A percentile compares a stretch with the other conserved stretches of the same genome.
Conservation (phyloP, 2,797 vertebrate genomes). For the Smutsia temminckii region DNA sequence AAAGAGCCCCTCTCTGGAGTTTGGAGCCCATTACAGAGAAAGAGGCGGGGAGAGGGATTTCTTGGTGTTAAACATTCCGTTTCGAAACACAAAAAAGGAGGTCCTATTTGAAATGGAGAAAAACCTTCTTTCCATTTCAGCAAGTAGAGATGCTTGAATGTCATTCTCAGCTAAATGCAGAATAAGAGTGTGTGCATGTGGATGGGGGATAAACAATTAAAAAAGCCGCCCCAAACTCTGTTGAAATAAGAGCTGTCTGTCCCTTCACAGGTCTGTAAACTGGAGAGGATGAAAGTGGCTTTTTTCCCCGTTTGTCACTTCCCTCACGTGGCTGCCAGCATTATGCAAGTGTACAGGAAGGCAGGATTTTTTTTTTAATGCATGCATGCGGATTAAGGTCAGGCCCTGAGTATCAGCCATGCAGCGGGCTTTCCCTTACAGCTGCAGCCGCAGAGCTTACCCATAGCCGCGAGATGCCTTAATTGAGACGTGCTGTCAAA, state of each 20-base stretch:
- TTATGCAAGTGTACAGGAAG: conserved; percentile 85
- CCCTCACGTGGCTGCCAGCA: conserved; percentile 86
- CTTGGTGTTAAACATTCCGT: conserved; percentile 80
- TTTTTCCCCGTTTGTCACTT: conserved; percentile 86
- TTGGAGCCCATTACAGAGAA: conserved; percentile 73
- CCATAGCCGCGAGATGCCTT: conserved; percentile 88
- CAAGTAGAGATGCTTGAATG: conserved; percentile 82
- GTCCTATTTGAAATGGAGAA: conserved; percentile 75
- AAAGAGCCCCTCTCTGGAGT: conserved; percentile 66
- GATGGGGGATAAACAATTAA: conserved; percentile 84
- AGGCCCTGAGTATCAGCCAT: conserved; percentile 88
- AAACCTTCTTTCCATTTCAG: conserved; percentile 80
- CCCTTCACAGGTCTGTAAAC: conserved; percentile 84
- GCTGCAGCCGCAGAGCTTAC: conserved; percentile 85
- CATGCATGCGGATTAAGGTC: conserved; percentile 87
- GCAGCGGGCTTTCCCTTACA: conserved; percentile 87
- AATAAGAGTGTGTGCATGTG: conserved; percentile 70
- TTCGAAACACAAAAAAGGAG: conserved; percentile 77
- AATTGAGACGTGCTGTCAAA: conserved; percentile 99
- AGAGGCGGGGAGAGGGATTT: conserved; percentile 73
- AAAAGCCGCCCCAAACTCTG: conserved; percentile 83
- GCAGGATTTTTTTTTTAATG: conserved; percentile 85
- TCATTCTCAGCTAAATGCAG: conserved; percentile 82
- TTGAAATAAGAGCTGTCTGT: conserved; percentile 84
- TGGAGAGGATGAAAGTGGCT: conserved; percentile 86